Evolutionary conservation across 1,140 invertebrate species (phyloP), one percentile per base, ranked within the genome.

Genomic region (Zeugodacus cucurbitae): DNA sequence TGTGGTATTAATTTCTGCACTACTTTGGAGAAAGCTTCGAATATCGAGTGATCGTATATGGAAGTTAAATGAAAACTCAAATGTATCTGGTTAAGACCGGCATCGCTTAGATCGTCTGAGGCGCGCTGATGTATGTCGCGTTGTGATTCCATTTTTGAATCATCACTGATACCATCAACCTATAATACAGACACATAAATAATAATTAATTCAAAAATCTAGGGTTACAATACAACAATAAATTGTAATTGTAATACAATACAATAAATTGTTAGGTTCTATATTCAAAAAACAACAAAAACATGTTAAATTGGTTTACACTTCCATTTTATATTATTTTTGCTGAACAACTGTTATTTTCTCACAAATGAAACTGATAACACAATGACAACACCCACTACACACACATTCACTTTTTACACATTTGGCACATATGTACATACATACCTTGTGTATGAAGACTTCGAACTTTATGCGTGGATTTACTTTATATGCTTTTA

Each of bases 11-110:
- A 94, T 94, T 99, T 99, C 93, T 99, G 99, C 82, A 99, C 98
- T 90, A 99, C 99, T 97, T 99, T 99, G 90, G 98, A 99, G 94
- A 99, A 99, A 22, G 99, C 99, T 95, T 99, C 99, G 95, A 99
- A 99, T 94, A 99, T 99, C 88, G 99, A 99, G 93, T 99, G 99
- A 94, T 99, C 99, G 94, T 99, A 99, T 89, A 99, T 99, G 88
- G 98, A 99, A 20, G 99, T 99, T 62, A 99, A 94, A 94, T 99
- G 98, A 94, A 99, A 99, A 92, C 98, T 98, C 26, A 98, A 94
- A 93, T 98, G 97, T 88, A 98, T 97, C 94, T 97, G 96, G 91
- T 98, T 97, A 89, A 95, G 94, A 93, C 98, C 97, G 74, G 97
- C 96, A 94, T 99, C 98, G 78, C 95, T 95, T 54, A 99, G 95